These are phyloP conservation scores for Masticophis lateralis DNA, from an alignment of 2,797 vertebrate species.

Conservation along the genomic window DNA sequence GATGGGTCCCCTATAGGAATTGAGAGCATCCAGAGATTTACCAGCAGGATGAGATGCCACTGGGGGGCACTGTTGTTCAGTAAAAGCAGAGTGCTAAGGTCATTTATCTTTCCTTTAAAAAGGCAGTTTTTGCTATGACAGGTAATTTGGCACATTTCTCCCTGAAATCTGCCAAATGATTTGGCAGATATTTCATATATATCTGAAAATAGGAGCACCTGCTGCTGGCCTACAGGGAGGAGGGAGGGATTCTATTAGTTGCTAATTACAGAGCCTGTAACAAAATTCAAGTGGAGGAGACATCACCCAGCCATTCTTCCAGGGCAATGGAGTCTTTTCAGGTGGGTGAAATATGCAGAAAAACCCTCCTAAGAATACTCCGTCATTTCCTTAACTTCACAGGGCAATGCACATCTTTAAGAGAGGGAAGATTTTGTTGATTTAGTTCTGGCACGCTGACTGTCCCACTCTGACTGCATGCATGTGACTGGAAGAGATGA, in stretches of 20 bases:
- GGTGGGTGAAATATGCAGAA: neutral
- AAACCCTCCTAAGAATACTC: neutral
- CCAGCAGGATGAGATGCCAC: slow-evolving; percentile 49
- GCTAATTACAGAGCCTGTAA: slow-evolving; percentile 56
- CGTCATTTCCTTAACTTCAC: neutral
- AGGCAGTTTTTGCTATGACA: slow-evolving; percentile 60
- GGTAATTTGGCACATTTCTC: slow-evolving; percentile 71
- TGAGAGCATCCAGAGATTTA: slow-evolving; percentile 24
- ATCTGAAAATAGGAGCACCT: slow-evolving; percentile 71
- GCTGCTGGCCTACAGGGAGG: slow-evolving; percentile 56
- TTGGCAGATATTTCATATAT: slow-evolving; percentile 69
- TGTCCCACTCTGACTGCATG: rapidly evolving
- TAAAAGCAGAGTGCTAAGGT: neutral
- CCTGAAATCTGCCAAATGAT: slow-evolving; percentile 68
- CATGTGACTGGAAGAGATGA: neutral
- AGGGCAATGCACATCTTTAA: neutral
- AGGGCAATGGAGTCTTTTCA: slow-evolving; percentile 27
- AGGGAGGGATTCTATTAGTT: slow-evolving; percentile 43
- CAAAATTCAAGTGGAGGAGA: slow-evolving; percentile 30
- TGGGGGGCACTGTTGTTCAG: slow-evolving; percentile 68
- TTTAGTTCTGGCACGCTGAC: neutral
- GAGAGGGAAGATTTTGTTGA: neutral
- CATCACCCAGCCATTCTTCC: neutral
- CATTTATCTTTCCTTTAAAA: slow-evolving; percentile 63
- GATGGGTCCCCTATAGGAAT: slow-evolving; percentile 39